Percentiles rank a stretch among this genome's conserved stretches.
phyloP scores from a whole-genome alignment of 2,888 invertebrate species.

The Meandrusa payeni region DNA sequence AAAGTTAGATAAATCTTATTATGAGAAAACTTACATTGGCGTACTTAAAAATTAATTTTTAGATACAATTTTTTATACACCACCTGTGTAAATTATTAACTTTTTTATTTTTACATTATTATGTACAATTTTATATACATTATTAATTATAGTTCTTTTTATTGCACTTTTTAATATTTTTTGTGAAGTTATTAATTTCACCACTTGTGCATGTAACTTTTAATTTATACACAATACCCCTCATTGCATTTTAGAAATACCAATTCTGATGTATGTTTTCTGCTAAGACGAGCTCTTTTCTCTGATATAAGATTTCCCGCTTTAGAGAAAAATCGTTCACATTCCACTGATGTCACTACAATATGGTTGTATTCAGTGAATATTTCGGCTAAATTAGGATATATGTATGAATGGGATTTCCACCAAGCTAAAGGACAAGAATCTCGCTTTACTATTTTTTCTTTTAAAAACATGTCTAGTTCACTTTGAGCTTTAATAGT shows the following conservation, averaged over 20 bases:
- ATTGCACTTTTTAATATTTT: not conserved
- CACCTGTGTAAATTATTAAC: not conserved
- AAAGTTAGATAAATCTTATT: not conserved
- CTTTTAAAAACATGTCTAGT: slow-evolving; percentile 16
- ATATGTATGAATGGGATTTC: slow-evolving; percentile 21
- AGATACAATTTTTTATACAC: not conserved
- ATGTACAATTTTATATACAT: not conserved
- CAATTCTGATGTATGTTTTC: slow-evolving; percentile 20
- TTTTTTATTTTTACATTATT: not conserved
- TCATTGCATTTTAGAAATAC: slow-evolving; percentile 21
- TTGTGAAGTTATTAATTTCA: too few relatives aligned
- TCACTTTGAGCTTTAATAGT: not conserved
- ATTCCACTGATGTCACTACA: slow-evolving; percentile 24
- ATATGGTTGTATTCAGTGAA: slow-evolving; percentile 18
- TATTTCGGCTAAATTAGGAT: slow-evolving; percentile 25
- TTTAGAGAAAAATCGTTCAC: slow-evolving; percentile 20
- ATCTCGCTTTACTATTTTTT: slow-evolving; percentile 9
- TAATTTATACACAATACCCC: not conserved
- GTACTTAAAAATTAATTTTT: slow-evolving; percentile 2
- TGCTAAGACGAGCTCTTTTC: slow-evolving; percentile 18
- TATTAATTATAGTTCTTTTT: not conserved
- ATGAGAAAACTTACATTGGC: not conserved
- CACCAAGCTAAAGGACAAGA: slow-evolving; percentile 23
- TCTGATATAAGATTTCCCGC: slow-evolving; percentile 11
- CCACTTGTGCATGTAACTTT: not conserved